These are phyloP conservation scores for Acipenser ruthenus DNA, from an alignment of 2,797 vertebrate species.

Conservation along the genomic window DNA sequence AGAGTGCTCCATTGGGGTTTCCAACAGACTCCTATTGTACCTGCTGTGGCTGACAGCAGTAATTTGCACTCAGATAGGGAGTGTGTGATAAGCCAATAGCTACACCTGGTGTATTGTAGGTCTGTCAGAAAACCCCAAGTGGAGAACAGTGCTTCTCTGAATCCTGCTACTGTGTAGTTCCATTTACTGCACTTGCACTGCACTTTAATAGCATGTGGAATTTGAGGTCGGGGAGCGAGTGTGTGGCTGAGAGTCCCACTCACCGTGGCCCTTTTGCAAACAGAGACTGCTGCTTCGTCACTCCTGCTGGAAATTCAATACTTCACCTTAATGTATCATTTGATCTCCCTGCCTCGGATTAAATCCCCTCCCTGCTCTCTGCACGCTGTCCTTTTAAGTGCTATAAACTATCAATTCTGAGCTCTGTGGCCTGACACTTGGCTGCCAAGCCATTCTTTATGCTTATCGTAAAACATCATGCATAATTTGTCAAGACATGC, in stretches of 20 bases:
- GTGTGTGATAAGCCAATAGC: no score
- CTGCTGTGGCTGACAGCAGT: no score
- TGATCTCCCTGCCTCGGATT: constrained; percentile 13
- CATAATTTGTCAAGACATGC: constrained; percentile 10
- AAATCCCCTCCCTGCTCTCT: constrained; percentile 11
- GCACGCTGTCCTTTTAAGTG: not conserved
- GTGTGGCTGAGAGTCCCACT: constrained; percentile 14
- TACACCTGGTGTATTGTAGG: no score
- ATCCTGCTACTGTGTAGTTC: no score
- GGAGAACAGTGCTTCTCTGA: no score
- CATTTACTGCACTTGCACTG: no score
- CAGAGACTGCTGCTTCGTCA: constrained; percentile 35
- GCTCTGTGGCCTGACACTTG: constrained; percentile 7
- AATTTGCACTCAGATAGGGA: no score
- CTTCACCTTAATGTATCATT: constrained; percentile 36
- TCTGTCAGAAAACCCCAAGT: no score
- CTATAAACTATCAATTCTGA: not conserved
- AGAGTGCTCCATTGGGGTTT: no score
- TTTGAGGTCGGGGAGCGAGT: not conserved
- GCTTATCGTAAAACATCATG: constrained; percentile 1
- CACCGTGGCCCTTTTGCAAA: constrained; percentile 24
- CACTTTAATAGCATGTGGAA: no score
- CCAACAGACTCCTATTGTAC: no score
- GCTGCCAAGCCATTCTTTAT: constrained; percentile 9
- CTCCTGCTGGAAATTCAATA: constrained; percentile 39